phyloP scores from a whole-genome alignment of 2,113 vertebrate species.

The Tauraco erythrolophus region DNA sequence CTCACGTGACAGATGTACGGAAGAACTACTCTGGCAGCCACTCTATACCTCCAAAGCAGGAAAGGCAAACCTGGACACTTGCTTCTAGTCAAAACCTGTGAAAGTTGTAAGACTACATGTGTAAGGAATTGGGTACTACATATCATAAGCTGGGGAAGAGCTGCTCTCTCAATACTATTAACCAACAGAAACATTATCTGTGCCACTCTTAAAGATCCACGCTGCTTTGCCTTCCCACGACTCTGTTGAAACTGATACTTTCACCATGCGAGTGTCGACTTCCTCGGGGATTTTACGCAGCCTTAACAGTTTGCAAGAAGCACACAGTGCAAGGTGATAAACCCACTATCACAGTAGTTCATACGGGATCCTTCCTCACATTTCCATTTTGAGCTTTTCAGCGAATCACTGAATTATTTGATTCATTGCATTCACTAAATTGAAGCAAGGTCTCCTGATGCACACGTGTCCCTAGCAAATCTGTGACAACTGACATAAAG shows the following conservation, averaged over 20 bases:
- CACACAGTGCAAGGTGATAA: background rate
- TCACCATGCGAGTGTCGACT: background rate
- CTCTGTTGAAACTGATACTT: background rate
- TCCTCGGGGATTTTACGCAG: background rate
- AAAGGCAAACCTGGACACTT: background rate
- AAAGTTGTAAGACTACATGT: accelerated
- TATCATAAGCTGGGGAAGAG: background rate
- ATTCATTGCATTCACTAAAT: background rate
- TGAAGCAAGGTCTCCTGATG: background rate
- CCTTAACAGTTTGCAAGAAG: background rate
- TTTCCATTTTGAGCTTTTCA: background rate
- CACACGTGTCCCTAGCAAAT: background rate
- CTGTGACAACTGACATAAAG: background rate
- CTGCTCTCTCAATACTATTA: background rate
- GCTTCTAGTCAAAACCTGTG: background rate
- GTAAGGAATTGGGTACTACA: background rate
- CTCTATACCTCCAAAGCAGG: background rate
- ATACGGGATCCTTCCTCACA: background rate
- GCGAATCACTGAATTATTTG: background rate
- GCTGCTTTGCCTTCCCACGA: background rate
- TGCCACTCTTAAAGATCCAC: background rate
- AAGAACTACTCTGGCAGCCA: background rate
- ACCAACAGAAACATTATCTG: background rate
- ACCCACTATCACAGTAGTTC: background rate
- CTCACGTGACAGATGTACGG: background rate